Base-by-base conservation (phyloP, 2,113 vertebrate species). In the Eptatretus burgeri region DNA sequence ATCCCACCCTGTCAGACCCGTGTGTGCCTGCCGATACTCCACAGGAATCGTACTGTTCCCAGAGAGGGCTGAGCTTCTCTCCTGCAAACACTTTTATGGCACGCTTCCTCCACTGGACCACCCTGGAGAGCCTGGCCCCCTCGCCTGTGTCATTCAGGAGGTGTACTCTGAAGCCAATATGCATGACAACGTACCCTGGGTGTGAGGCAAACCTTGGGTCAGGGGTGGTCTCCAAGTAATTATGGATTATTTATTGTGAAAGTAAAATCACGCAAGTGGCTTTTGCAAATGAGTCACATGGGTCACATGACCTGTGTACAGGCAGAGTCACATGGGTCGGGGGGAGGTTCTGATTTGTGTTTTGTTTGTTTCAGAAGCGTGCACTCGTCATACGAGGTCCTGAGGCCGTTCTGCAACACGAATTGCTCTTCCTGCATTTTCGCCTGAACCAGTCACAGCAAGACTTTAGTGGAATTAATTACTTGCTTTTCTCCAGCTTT, bases 391-490 rank as follows among this genome's bases (percentile, higher is more conserved):
- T 98, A 64, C 75, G 75, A 49, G 91, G 91, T 13, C 91, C 89
- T 1, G 78, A 74, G 49, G 82, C 94, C 18, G 85, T 96, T 69
- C 77, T 76, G 71, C 86, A 79, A 65, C 80, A 80, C 53, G 91
- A 98, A 67, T 62, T 93, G 68, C 77, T 98, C 66, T 96, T 93
- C 73, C 74, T 98, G 68, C 91, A 96, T 76, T 91, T 98, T 72
- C 80, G 79, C 67, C 78, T 80, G 51, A 96, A 93, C 62, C 74
- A 80, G 71, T 93, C 83, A 0, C 74, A 80, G 7, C 81, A 93
- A 71, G 83, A 94, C 74, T 98, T 98, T 72, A 98, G 84, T n/a
- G 85, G 83, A 66, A 93, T 98, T 67, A 78, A 79, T n/a, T 98
- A 96, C 73, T 81, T 98, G 70, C 77, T 96, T 10, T 96, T 98